Evolutionary conservation across 2,888 invertebrate species (phyloP).

Genomic region (Arrhopalites spinosus): DNA sequence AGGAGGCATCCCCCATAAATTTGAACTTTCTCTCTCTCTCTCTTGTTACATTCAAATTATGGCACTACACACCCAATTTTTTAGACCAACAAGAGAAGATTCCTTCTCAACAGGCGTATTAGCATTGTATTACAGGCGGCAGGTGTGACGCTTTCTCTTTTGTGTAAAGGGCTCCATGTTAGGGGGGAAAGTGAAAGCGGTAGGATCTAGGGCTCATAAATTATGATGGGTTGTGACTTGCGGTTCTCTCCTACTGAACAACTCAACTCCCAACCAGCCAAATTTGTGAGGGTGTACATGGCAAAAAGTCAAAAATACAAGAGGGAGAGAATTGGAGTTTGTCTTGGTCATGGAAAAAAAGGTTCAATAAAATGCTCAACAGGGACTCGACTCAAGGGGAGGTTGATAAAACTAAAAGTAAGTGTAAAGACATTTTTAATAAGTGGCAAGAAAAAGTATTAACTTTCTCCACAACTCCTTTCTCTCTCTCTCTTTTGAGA

Average conservation of each 20-base stretch:
- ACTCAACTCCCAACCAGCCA: too few species aligned
- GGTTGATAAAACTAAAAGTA: neutral
- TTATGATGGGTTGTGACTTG: conserved; percentile 1
- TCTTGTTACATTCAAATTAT: neutral
- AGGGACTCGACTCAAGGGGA: neutral
- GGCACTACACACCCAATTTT: neutral
- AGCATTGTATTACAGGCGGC: too few species aligned
- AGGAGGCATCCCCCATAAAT: conserved; percentile 26
- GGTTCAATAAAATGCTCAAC: neutral
- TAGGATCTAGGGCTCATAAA: conserved; percentile 14
- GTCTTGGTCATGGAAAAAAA: too few species aligned
- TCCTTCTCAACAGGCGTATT: too few species aligned
- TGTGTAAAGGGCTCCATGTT: neutral
- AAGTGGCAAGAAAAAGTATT: neutral
- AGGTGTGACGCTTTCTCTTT: too few species aligned
- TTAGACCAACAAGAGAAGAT: neutral
- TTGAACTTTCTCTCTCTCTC: conserved; percentile 9
- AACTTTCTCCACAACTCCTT: neutral
- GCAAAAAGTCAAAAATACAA: too few species aligned
- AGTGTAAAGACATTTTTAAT: neutral
- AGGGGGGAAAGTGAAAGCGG: neutral
- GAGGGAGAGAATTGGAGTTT: too few species aligned
- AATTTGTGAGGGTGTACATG: too few species aligned
- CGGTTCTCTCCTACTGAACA: neutral
- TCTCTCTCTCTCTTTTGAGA: neutral